Evolutionary conservation across 1,140 invertebrate genomes (phyloP).

Genomic region (Drosophila ogumai): DNA sequence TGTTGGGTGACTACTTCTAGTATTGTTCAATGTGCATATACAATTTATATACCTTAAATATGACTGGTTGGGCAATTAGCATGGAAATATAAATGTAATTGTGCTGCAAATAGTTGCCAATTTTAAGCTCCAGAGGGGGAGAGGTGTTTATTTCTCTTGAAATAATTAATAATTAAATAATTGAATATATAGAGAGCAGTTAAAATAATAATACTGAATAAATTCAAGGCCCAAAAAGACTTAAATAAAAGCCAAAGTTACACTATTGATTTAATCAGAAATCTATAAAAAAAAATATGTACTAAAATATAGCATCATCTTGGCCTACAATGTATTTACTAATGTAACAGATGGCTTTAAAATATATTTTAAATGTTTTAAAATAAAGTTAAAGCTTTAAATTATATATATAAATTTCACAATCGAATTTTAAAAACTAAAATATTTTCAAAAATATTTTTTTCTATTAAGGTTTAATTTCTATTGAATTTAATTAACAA

Average conservation of each 20-base stretch:
- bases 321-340: no score
- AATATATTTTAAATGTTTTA: no score
- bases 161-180: no score
- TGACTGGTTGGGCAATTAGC: constrained; percentile 55
- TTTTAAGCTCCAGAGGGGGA: not conserved
- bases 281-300: not conserved
- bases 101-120: constrained; percentile 6
- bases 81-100: constrained; percentile 16
- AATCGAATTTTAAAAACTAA: no score
- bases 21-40: constrained; percentile 20
- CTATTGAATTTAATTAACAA: not conserved
- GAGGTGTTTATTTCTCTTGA: not conserved
- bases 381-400: no score
- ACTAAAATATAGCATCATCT: not conserved
- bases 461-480: not conserved
- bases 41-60: constrained; percentile 1
- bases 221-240: not conserved
- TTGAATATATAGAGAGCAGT: no score
- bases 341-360: no score
- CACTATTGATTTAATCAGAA: not conserved
- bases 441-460: not conserved
- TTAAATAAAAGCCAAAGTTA: not conserved
- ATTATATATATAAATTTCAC: no score
- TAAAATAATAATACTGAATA: not conserved
- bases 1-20: constrained; percentile 44